phyloP scores from a whole-genome alignment of 2,113 vertebrate species.

The Eonycteris spelaea region DNA sequence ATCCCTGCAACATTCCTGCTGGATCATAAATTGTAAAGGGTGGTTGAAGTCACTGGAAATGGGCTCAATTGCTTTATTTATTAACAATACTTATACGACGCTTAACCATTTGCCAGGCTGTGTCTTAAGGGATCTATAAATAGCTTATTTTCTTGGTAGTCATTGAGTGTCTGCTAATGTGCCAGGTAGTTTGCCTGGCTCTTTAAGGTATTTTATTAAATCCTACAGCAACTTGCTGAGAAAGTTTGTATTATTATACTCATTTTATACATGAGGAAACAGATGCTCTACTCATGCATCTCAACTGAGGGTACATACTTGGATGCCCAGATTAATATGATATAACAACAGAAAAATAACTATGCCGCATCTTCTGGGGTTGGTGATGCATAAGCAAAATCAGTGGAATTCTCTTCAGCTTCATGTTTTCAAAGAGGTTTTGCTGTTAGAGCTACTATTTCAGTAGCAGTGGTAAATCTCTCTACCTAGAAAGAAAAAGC shows the following conservation, averaged over 20 bases:
- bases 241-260: background rate
- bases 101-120: background rate
- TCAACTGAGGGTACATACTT: background rate
- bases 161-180: background rate
- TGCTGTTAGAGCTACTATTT: background rate
- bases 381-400: background rate
- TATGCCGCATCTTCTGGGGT: background rate
- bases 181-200: background rate
- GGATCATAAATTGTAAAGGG: background rate
- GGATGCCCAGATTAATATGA: background rate
- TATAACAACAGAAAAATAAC: background rate
- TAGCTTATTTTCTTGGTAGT: background rate
- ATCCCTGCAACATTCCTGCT: background rate
- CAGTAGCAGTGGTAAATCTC: background rate
- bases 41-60: background rate
- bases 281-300: background rate
- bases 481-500: background rate
- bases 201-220: background rate
- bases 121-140: background rate
- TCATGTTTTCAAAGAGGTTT: background rate
- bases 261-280: background rate
- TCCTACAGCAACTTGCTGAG: background rate
- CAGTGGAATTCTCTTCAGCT: background rate
- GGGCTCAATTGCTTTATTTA: background rate
- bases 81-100: background rate